Base-by-base conservation (phyloP, 2,113 vertebrate genomes). In the Centrocercus urophasianus region DNA sequence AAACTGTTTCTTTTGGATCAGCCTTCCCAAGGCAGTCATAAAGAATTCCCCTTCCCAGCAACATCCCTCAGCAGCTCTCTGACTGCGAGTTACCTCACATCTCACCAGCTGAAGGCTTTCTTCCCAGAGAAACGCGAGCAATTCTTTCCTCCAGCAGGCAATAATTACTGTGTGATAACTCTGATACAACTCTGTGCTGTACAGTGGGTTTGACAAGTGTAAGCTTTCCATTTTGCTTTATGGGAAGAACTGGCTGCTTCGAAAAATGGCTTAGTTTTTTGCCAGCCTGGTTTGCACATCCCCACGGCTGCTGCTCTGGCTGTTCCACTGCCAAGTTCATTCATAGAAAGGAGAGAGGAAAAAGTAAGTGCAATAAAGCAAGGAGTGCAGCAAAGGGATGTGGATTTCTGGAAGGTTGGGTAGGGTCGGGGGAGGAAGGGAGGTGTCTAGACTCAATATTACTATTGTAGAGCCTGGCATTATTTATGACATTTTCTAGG, bases 401-500 rank as follows among this genome's bases (percentile, higher is more conserved):
- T 90, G 94, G 94, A 93, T 96, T 96, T 90, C 93, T 94, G 93
- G 93, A 95, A 81, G 95, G 91, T 32, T 95, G 91, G 91, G 88
- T 61, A 75, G 93, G 91, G 88, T 67, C 4, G 64, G 89, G 87
- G 93, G 93, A 96, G 95, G 93, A 95, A 96, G 93, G 93, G 96
- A 97, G 94, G 93, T 91, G 94, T 97, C 93, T 97, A 96, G 95
- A 96, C 94, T 97, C 94, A 95, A 83, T 95, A 96, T 97, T 93
- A 79, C 93, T 95, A 95, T 96, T 97, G 94, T 95, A 94, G 90
- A 32, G 95, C 88, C 95, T 95, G 91, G 93, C 93, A 96, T 95
- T 94, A 97, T 96, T 97, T 95, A 95, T 93, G 93, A 95, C 95
- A 96, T 95, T 97, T 95, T 93, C 90, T 95, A 91, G 95, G 94